Evolutionary conservation across 2,888 invertebrate species (phyloP), one percentile per base, ranked within the genome.

Genomic region (Charanyca ferruginea): DNA sequence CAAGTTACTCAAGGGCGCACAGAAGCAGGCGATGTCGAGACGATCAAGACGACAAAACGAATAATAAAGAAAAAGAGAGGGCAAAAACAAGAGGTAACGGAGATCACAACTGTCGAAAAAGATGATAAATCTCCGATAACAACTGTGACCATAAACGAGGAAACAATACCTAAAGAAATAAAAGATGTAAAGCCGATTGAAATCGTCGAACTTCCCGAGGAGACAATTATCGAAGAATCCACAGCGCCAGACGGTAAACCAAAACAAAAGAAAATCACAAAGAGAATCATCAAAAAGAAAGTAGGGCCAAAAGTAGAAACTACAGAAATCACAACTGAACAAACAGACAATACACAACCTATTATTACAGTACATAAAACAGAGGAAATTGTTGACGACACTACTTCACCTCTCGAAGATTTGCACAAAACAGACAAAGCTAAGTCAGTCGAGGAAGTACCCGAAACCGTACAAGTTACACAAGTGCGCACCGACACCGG

Each of bases 261-360:
- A 0, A 61, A 9, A 35, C 57, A 57, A 0, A 61, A 61, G 16
- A 61, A 45, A 55, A 7, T 45, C 0, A 61, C 23, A 0, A 55
- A 55, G 3, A 1, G 55, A 7, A 55, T 66, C 9, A 54, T 82
- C 49, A 74, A 73, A 61, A 66, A 87, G 91, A 16, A 89, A 89
- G 44, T 81, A 91, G 92, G 94, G 78, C 90, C 92, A 7, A 87
- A 89, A 20, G 90, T 93, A 0, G 80, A 89, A 67, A 84, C 87
- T 47, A 89, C 69, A 69, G 85, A 38, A 86, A 88, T 60, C 84
- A 87, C 76, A 86, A 89, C 48, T 52, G 73, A 91, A 73, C 92
- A 94, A 80, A 94, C 94, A 83, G 92, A 93, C 62, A 92, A 93
- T 41, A 93, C 90, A 18, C 44, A 49, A 32, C 60, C 61, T 7